These are phyloP conservation scores for Orbicella faveolata DNA, from an alignment of 64 coral and sea anemone genomes.

Conservation along the genomic window DNA sequence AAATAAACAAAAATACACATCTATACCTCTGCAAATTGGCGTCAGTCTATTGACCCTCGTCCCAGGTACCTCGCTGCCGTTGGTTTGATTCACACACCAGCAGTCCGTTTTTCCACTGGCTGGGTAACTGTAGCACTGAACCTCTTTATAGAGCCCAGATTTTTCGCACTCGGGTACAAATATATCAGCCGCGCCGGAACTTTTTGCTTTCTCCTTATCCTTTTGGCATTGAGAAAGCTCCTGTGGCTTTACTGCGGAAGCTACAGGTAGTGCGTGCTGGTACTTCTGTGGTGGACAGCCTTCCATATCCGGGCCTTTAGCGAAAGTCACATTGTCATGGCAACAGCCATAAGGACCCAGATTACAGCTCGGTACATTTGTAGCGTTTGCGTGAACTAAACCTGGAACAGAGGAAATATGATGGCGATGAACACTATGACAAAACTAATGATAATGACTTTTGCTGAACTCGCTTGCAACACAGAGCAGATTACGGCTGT, in stretches of 20 bases:
- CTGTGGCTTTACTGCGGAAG: not conserved
- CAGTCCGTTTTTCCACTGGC: slow-evolving; percentile 63
- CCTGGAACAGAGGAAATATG: not conserved
- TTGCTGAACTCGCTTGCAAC: too few relatives aligned
- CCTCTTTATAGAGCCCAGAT: slow-evolving; percentile 61
- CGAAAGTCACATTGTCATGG: slow-evolving; percentile 59
- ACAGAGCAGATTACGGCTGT: too few relatives aligned
- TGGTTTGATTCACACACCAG: slow-evolving; percentile 83
- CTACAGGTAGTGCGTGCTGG: not conserved
- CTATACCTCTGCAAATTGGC: slow-evolving; percentile 66
- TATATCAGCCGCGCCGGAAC: slow-evolving; percentile 44
- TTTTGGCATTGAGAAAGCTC: slow-evolving; percentile 43
- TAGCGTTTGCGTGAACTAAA: slow-evolving; percentile 16
- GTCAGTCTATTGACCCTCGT: slow-evolving; percentile 38
- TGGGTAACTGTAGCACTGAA: slow-evolving; percentile 82
- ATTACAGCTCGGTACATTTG: slow-evolving; percentile 55
- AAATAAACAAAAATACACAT: not conserved
- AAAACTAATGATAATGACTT: too few relatives aligned
- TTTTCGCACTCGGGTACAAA: slow-evolving; percentile 75
- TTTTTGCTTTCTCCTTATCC: slow-evolving; percentile 37
- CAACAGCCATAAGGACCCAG: slow-evolving; percentile 86
- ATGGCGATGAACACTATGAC: not conserved
- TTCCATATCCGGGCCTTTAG: slow-evolving; percentile 85
- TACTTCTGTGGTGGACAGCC: slow-evolving; percentile 48
- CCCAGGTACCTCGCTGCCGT: slow-evolving; percentile 62